A percentile compares a stretch with the other conserved stretches of the same genome.
phyloP scores from a whole-genome alignment of 1,140 invertebrate species.

The Probaryconus sp. region DNA sequence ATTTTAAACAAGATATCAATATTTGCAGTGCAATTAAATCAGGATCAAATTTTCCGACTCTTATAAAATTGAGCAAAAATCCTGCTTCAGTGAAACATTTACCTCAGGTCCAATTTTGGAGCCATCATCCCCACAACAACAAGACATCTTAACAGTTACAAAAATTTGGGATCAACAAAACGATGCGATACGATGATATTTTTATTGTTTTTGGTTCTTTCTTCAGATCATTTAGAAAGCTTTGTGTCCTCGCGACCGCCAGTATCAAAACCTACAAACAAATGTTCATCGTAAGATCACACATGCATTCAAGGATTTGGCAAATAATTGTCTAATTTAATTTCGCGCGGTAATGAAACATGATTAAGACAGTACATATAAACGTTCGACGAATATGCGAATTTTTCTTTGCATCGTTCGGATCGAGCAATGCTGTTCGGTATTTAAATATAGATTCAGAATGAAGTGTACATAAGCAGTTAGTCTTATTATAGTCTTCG shows the following conservation, averaged over 20 bases:
- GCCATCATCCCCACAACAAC: slow-evolving; percentile 14
- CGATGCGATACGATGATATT: too few species aligned
- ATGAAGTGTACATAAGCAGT: not conserved
- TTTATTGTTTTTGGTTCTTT: not conserved
- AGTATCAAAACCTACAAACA: slow-evolving; percentile 11
- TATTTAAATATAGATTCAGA: too few species aligned
- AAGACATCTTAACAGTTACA: slow-evolving; percentile 24
- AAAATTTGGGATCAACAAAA: not conserved
- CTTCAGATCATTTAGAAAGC: slow-evolving; percentile 27
- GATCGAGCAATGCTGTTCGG: too few species aligned
- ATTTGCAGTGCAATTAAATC: not conserved
- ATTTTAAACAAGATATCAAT: not conserved
- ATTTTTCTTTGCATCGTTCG: too few species aligned
- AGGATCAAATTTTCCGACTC: too few species aligned
- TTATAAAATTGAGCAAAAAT: too few species aligned
- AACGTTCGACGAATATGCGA: too few species aligned
- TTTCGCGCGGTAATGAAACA: too few species aligned
- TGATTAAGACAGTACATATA: too few species aligned
- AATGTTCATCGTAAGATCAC: not conserved
- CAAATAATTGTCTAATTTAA: not conserved
- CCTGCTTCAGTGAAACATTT: too few species aligned
- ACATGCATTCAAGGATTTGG: not conserved
- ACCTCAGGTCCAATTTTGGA: slow-evolving; percentile 34
- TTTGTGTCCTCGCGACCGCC: slow-evolving; percentile 1
- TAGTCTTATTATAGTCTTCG: not conserved